phyloP scores from a whole-genome alignment of 2,888 invertebrate species.

The Thymelicus lineola region DNA sequence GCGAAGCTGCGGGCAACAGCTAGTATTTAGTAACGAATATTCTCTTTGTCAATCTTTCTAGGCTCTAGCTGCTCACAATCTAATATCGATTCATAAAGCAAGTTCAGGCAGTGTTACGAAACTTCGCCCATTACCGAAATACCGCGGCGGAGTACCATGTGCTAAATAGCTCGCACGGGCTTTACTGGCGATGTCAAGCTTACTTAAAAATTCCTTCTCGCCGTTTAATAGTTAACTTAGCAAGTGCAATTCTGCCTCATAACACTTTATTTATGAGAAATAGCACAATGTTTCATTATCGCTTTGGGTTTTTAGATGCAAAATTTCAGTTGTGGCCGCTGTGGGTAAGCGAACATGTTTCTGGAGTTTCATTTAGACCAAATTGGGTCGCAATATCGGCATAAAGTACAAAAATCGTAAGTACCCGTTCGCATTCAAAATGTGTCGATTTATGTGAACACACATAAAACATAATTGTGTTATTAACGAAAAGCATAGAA shows the following conservation, averaged over 20 bases:
- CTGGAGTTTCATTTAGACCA: no score
- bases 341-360: no score
- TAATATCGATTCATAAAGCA: not conserved
- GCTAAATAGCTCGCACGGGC: slow-evolving; percentile 8
- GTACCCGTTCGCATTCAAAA: no score
- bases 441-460: no score
- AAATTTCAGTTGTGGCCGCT: no score
- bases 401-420: no score
- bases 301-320: not conserved
- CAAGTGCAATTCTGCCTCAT: not conserved
- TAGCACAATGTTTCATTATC: not conserved
- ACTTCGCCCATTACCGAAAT: slow-evolving; percentile 12
- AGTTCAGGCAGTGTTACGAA: not conserved
- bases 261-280: not conserved
- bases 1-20: no score
- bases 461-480: no score
- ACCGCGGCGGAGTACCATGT: not conserved
- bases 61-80: not conserved
- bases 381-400: no score
- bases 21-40: no score
- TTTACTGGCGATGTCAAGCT: slow-evolving; percentile 1
- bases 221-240: not conserved
- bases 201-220: slow-evolving; percentile 7
- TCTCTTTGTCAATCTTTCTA: not conserved
- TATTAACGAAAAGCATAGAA: no score